Evolutionary conservation across 2,113 vertebrate species (phyloP), one percentile per base, ranked within the genome.

Genomic region (Phalacrocorax carbo): DNA sequence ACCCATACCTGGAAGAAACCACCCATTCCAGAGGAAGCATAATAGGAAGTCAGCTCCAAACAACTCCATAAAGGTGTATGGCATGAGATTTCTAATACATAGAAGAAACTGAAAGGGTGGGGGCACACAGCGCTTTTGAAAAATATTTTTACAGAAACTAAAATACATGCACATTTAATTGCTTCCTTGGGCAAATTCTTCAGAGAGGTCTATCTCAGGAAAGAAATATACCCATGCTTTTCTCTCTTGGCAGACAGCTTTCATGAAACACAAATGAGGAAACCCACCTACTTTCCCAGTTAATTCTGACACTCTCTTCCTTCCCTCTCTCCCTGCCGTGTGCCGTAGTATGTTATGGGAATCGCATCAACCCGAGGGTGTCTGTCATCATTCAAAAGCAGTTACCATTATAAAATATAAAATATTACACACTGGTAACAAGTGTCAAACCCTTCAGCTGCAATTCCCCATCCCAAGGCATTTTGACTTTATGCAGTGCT

Each of bases 101-200:
- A 10, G 68, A 77, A 84, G 13, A 68, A 86, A 68, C 2, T 66
- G n/a, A 48, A 1, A 4, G 3, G 7, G 16, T 46, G 46, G 18
- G 4, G 0, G 26, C n/a, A 26, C 0, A 42, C 2, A 71, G 17
- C 1, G 10, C 22, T n/a, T 73, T 51, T 49, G 2, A 51, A 71
- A 68, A 88, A 21, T 58, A 49, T 15, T 71, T 86, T 92, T 64
- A 80, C 51, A 84, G 32, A 54, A 83, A 68, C 8, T 83, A 29
- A 79, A 80, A 76, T 42, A 46, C 9, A 38, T 0, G 0, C 38
- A 72, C 17, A 58, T 57, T 55, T 36, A 65, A 44, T 49, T 58
- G 5, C 27, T 81, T 84, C 29, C n/a, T 55, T 3, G 1, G 57
- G 23, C 10, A 58, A 86, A 42, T 54, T 71, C 34, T 83, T 91